Base-by-base conservation (phyloP, 2,888 invertebrate genomes). In the Aphrophora alni region DNA sequence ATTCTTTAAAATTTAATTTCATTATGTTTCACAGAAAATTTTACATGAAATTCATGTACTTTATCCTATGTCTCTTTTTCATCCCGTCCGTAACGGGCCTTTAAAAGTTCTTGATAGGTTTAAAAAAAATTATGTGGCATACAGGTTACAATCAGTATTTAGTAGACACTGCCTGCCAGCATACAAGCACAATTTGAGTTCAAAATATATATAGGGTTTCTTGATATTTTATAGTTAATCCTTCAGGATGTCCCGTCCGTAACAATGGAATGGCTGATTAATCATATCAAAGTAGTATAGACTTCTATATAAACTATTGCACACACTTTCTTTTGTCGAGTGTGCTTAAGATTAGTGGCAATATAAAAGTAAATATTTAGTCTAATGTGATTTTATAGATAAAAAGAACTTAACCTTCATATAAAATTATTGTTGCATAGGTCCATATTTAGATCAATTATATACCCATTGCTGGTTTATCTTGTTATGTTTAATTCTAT, bases 181-280 rank as follows among this genome's bases (percentile, higher is more conserved):
- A 33, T 33, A 38, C 75, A 75, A 75, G 75, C 75, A 38, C 76
- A 59, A 17, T 17, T 76, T 76, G n/a, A 76, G 51, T 76, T 75
- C 38, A 75, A 75, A 26, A 76, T 59, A 59, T 44, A 21, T 28
- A 28, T 28, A 69, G 68, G 68, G 33, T 77, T 77, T 77, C 77
- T 69, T 77, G 69, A 77, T 69, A 69, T 68, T 77, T 77, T 59
- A 77, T 77, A 69, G 69, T 38, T 69, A 69, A 68, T 69, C 77
- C 77, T 77, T 77, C 76, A 69, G 77, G 77, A 77, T 77, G 77
- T 77, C 69, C 77, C 77, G 68, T 77, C 68, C 77, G 77, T 77
- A 68, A 77, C 77, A 68, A 77, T 68, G 69, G 68, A 77, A 68
- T 77, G 33, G 69, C 77, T 77, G 77, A 44, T n/a, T n/a, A n/a